Conservation (phyloP, 1,140 invertebrate species). For the Drosophila parvula region DNA sequence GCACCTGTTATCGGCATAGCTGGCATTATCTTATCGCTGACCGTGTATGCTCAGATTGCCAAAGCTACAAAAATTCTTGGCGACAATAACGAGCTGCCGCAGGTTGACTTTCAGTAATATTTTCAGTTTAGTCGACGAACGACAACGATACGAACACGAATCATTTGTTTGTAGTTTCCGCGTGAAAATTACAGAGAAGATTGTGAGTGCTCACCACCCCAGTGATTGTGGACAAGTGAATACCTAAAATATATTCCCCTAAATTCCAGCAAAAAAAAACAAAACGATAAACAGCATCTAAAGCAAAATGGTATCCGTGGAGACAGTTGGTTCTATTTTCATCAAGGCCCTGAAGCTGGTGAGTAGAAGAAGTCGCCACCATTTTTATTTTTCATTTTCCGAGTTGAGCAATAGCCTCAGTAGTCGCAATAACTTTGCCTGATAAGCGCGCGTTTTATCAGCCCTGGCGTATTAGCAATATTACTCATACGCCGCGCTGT, state of each 20-base stretch:
- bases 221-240: conserved; percentile 1
- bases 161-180: conserved; percentile 46
- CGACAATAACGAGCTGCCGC: conserved; percentile 32
- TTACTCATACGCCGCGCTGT: conserved; percentile 61
- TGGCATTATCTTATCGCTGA: conserved; percentile 63
- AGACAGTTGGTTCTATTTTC: conserved; percentile 90
- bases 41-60: conserved; percentile 62
- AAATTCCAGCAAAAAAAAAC: conserved; percentile 30
- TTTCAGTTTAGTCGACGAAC: conserved; percentile 67
- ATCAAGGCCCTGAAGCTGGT: conserved; percentile 92
- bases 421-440: conserved; percentile 40
- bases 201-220: conserved; percentile 35
- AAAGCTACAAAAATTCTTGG: conserved; percentile 76
- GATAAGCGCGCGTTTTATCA: conserved; percentile 67
- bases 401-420: conserved; percentile 48
- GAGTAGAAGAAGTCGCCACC: conserved; percentile 79
- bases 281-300: conserved; percentile 31
- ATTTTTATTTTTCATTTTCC: not conserved
- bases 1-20: conserved; percentile 64
- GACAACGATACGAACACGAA: conserved; percentile 70
- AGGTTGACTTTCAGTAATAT: conserved; percentile 42
- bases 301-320: conserved; percentile 89
- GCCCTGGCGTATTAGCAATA: conserved; percentile 55
- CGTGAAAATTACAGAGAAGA: conserved; percentile 48
- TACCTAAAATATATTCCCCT: not conserved